phyloP scores from a whole-genome alignment of 2,888 invertebrate species.

The Cybosia mesomella region DNA sequence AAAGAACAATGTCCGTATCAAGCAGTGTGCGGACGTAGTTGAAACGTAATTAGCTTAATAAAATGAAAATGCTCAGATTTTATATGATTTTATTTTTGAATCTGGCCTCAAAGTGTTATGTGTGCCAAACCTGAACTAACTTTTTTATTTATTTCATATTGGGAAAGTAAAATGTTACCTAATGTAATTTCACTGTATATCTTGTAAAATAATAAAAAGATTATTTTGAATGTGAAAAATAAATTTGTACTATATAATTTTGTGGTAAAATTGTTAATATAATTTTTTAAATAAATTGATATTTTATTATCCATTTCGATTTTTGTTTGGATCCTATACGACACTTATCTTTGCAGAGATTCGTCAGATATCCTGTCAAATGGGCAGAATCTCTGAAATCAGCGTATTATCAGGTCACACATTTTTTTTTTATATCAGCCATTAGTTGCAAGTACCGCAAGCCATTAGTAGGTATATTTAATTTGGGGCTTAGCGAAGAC shows the following conservation, averaged over 20 bases:
- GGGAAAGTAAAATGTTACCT: conserved; percentile 76
- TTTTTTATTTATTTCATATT: conserved; percentile 69
- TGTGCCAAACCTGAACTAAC: conserved; percentile 74
- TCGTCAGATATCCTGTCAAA: no score
- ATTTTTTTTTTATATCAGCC: no score
- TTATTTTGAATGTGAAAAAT: conserved; percentile 58
- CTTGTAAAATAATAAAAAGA: conserved; percentile 66
- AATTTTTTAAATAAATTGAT: conserved; percentile 79
- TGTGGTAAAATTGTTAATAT: conserved; percentile 69
- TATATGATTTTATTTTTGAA: conserved; percentile 46
- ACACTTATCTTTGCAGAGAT: no score
- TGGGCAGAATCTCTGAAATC: no score
- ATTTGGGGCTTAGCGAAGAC: no score
- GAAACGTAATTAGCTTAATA: conserved; percentile 48
- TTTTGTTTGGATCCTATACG: conserved; percentile 22
- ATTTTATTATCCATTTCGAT: conserved; percentile 62
- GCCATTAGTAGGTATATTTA: no score
- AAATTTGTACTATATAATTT: conserved; percentile 64
- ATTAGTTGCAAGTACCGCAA: no score
- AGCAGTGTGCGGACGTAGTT: conserved; percentile 33
- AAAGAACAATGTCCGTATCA: conserved; percentile 24
- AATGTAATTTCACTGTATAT: conserved; percentile 68
- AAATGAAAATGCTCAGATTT: conserved; percentile 71
- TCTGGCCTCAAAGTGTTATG: conserved; percentile 62
- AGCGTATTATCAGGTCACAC: no score